A percentile compares a stretch with the other conserved stretches of the same genome.
These are phyloP conservation scores for Medauroidea extradentata DNA, from an alignment of 1,140 invertebrate species.

Conservation along the genomic window DNA sequence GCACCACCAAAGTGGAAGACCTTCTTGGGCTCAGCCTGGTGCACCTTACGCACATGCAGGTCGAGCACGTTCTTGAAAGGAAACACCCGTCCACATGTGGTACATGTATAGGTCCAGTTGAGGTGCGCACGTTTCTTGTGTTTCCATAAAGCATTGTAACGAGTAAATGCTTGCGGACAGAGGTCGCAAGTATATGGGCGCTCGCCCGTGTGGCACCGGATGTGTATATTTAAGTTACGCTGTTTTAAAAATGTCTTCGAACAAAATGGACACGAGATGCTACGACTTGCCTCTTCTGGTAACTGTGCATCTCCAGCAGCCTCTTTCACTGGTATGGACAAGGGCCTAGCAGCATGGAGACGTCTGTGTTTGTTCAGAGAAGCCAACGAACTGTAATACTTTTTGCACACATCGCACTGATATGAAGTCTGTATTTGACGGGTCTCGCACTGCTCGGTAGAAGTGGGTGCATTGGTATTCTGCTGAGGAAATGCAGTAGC, in stretches of 20 bases:
- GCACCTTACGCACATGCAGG: too few species aligned
- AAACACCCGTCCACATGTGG: too few species aligned
- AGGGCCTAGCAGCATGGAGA: not conserved
- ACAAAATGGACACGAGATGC: not conserved
- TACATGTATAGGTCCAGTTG: too few species aligned
- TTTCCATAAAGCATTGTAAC: not conserved
- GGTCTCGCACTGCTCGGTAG: too few species aligned
- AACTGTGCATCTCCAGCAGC: not conserved
- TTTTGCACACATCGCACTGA: slow-evolving; percentile 3
- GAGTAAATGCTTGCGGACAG: not conserved
- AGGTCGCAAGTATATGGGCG: not conserved
- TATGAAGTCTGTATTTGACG: too few species aligned
- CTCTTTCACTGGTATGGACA: not conserved
- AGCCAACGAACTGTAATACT: slow-evolving; percentile 2
- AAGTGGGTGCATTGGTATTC: too few species aligned
- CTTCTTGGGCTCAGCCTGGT: too few species aligned
- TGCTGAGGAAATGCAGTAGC: too few species aligned
- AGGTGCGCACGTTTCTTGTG: not conserved
- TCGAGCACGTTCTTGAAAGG: too few species aligned
- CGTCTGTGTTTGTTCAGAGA: slow-evolving; percentile 4
- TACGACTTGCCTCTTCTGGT: not conserved
- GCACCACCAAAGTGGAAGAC: too few species aligned
- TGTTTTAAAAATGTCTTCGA: not conserved
- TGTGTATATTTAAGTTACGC: not conserved
- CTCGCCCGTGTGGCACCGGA: slow-evolving; percentile 4